Evolutionary conservation across 2,888 invertebrate genomes (phyloP).

Genomic region (Argynnis bischoffii): DNA sequence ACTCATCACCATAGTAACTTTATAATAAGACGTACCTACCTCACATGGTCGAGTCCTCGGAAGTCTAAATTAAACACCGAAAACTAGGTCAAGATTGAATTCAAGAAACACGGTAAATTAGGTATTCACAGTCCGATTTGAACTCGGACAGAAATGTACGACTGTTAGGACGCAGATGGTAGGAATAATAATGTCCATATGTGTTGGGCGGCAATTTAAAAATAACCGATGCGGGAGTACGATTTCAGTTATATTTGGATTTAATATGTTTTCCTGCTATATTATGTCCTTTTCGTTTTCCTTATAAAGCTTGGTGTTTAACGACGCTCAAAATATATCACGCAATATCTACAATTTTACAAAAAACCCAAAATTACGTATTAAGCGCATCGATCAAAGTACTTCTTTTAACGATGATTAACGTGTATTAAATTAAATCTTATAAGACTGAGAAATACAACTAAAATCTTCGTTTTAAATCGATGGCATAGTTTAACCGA

Average conservation of each 20-base stretch:
- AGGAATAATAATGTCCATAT: slow-evolving; percentile 72
- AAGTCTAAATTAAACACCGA: slow-evolving; percentile 44
- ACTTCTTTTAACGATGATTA: too few relatives aligned
- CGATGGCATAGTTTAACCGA: too few relatives aligned
- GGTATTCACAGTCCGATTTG: slow-evolving; percentile 40
- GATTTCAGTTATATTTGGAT: slow-evolving; percentile 62
- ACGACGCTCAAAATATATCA: not conserved
- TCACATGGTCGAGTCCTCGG: slow-evolving; percentile 56
- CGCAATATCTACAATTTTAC: not conserved
- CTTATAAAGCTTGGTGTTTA: slow-evolving; percentile 14
- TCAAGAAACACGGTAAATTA: slow-evolving; percentile 44
- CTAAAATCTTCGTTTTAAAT: too few relatives aligned
- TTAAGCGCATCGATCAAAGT: too few relatives aligned
- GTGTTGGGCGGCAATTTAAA: slow-evolving; percentile 58
- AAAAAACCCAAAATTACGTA: not conserved
- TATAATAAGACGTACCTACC: slow-evolving; percentile 52
- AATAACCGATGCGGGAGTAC: slow-evolving; percentile 75
- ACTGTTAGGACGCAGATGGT: slow-evolving; percentile 64
- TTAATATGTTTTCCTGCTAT: slow-evolving; percentile 27
- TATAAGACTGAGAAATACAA: too few relatives aligned
- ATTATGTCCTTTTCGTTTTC: slow-evolving; percentile 6
- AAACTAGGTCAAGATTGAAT: slow-evolving; percentile 67
- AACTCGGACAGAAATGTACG: slow-evolving; percentile 32
- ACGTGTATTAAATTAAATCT: too few relatives aligned
- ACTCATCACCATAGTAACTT: slow-evolving; percentile 65